A percentile compares a stretch with the other conserved stretches of the same genome.
These are phyloP conservation scores for Macaria notata DNA, from an alignment of 2,888 invertebrate species.

Conservation along the genomic window DNA sequence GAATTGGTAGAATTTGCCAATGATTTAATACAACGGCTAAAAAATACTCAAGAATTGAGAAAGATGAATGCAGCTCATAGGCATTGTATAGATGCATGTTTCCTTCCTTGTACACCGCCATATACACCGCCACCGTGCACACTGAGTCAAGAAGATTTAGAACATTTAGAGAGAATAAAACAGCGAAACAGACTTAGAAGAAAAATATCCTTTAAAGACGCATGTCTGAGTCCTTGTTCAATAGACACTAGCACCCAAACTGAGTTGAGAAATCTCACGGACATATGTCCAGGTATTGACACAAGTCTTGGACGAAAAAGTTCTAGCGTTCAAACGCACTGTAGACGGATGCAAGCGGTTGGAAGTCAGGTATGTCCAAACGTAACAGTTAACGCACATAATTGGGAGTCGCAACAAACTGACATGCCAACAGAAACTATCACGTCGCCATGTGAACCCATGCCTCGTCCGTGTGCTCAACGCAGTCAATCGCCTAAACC, in stretches of 20 bases:
- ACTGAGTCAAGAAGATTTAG: conserved; percentile 45
- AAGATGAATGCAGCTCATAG: conserved; percentile 32
- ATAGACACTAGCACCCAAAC: conserved; percentile 45
- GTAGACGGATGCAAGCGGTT: conserved; percentile 13
- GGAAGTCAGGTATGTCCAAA: conserved; percentile 37
- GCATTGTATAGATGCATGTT: conserved; percentile 18
- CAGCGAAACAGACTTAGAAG: conserved; percentile 32
- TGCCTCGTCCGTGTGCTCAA: background rate
- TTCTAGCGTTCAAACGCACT: conserved; percentile 14
- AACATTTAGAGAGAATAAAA: conserved; percentile 46
- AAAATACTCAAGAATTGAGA: conserved; percentile 39
- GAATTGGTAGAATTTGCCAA: conserved; percentile 29
- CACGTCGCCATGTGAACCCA: background rate
- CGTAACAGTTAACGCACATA: conserved; percentile 49
- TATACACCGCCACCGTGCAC: conserved; percentile 36
- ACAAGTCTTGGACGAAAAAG: background rate
- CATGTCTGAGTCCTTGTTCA: conserved; percentile 33
- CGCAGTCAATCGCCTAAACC: too few relatives aligned
- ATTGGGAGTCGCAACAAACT: conserved; percentile 42
- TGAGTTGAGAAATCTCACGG: conserved; percentile 19
- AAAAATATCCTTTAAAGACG: conserved; percentile 29
- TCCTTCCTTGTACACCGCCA: background rate
- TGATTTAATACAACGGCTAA: conserved; percentile 41
- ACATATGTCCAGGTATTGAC: background rate
- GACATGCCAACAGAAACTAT: too few relatives aligned